Evolutionary conservation across 2,888 invertebrate species (phyloP).

Genomic region (Cryptus viduatorius): DNA sequence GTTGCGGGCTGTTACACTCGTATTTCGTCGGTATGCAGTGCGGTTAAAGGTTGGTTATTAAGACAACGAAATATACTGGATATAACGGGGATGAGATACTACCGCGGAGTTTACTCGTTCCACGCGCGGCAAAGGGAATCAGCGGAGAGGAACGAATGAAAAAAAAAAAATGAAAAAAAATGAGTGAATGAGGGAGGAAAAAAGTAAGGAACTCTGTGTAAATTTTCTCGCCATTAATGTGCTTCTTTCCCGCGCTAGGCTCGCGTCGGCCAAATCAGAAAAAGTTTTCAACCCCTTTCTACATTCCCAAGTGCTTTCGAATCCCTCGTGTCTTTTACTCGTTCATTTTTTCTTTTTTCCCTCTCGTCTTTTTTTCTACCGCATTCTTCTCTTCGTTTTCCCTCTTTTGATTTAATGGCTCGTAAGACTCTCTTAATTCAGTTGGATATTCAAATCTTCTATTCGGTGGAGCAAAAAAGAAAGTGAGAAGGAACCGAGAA

Average conservation of each 20-base stretch:
- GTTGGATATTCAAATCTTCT: slow-evolving; percentile 76
- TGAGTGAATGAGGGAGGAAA: slow-evolving; percentile 18
- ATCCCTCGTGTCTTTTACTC: slow-evolving; percentile 26
- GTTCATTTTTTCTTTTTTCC: slow-evolving; percentile 19
- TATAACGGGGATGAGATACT: slow-evolving; percentile 46
- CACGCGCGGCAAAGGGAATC: neutral
- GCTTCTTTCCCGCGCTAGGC: slow-evolving; percentile 46
- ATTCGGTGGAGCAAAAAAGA: slow-evolving; percentile 43
- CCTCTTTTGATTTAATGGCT: slow-evolving; percentile 74
- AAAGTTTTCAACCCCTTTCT: slow-evolving; percentile 72
- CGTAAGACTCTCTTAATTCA: slow-evolving; percentile 76
- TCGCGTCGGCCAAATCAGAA: slow-evolving; percentile 61
- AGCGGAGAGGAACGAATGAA: neutral
- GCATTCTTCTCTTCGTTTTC: neutral
- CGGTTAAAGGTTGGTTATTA: slow-evolving; percentile 49
- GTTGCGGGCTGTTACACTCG: neutral
- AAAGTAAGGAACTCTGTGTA: slow-evolving; percentile 60
- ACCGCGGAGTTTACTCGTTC: slow-evolving; percentile 39
- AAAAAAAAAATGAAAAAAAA: slow-evolving; percentile 2
- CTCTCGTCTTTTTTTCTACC: slow-evolving; percentile 11
- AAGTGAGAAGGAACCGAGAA: slow-evolving; percentile 3
- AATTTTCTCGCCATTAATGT: slow-evolving; percentile 69
- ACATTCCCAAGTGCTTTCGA: slow-evolving; percentile 49
- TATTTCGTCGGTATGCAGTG: slow-evolving; percentile 16
- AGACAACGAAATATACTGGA: slow-evolving; percentile 45